phyloP scores from a whole-genome alignment of 2,888 invertebrate genomes.

The Dicranocentrus wangi region DNA sequence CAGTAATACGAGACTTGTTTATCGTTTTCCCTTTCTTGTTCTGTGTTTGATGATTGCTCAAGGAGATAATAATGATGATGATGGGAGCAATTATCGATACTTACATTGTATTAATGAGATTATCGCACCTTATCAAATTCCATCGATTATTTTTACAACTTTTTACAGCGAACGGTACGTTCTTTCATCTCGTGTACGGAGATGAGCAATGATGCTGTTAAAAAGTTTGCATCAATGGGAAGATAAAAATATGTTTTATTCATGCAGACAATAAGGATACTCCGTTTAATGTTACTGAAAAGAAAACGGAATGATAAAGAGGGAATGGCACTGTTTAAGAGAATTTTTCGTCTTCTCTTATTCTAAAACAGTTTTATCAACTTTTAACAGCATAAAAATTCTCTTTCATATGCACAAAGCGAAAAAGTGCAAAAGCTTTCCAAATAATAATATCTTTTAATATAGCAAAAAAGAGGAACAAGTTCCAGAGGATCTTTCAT shows the following conservation, averaged over 20 bases:
- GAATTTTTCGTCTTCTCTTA: no score
- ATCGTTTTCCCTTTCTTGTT: constrained; percentile 35
- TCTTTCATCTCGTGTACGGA: no score
- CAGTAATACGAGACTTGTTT: constrained; percentile 8
- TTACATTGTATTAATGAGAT: constrained; percentile 53
- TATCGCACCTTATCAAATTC: constrained; percentile 48
- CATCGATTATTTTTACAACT: constrained; percentile 22
- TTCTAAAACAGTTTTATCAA: neutral
- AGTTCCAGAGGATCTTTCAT: constrained; percentile 46
- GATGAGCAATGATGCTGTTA: no score
- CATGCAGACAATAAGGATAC: no score
- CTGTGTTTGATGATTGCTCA: constrained; percentile 46
- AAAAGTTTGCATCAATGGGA: no score
- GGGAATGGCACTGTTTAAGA: neutral
- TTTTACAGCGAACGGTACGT: constrained; percentile 18
- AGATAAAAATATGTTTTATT: no score
- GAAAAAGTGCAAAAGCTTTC: constrained; percentile 34
- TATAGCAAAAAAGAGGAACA: constrained; percentile 34
- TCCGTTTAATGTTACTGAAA: no score
- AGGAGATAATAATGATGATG: constrained; percentile 56
- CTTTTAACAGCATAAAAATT: neutral
- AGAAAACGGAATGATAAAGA: constrained; percentile 1
- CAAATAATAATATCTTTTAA: constrained; percentile 40
- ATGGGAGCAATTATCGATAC: constrained; percentile 54
- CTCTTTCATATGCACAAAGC: neutral